These are phyloP conservation scores for Macquaria australasica DNA, from an alignment of 2,113 vertebrate genomes.

Conservation along the genomic window DNA sequence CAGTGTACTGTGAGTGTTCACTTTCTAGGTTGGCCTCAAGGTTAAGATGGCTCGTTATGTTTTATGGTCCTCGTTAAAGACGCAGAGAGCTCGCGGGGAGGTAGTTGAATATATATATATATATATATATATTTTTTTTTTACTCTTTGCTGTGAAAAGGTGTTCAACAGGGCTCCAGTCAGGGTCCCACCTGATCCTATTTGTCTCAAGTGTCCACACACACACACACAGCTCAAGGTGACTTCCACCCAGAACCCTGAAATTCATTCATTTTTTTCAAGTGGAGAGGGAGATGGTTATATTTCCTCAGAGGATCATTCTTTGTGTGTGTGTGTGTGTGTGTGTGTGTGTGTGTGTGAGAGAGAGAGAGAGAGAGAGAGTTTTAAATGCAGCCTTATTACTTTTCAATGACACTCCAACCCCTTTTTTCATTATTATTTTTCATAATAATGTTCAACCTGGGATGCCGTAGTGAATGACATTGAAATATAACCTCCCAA, in stretches of 20 bases:
- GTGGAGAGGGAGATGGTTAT: conserved; percentile 36
- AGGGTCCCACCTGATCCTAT: conserved; percentile 40
- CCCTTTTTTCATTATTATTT: conserved; percentile 54
- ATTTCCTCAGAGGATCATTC: conserved; percentile 62
- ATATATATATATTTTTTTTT: not conserved
- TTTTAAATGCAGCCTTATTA: conserved; percentile 66
- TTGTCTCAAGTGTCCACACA: conserved; percentile 39
- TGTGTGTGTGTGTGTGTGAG: conserved; percentile 14
- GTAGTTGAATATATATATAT: conserved; percentile 10
- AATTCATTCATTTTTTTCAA: conserved; percentile 44
- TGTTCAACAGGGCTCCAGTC: conserved; percentile 41
- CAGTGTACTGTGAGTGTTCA: conserved; percentile 36
- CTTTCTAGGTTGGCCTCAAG: conserved; percentile 60
- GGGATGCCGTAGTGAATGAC: conserved; percentile 53
- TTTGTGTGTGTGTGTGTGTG: conserved; percentile 30
- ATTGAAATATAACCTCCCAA: conserved; percentile 70
- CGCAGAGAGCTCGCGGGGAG: conserved; percentile 11
- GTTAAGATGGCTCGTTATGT: conserved; percentile 76
- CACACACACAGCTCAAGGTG: conserved; percentile 67
- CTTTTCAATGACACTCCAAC: conserved; percentile 66
- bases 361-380: not conserved
- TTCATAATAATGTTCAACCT: conserved; percentile 54
- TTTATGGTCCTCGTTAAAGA: conserved; percentile 67
- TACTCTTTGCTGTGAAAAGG: conserved; percentile 9
- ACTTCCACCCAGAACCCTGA: conserved; percentile 59